Evolutionary conservation across 2,113 vertebrate species (phyloP).

Genomic region (Ictalurus furcatus): DNA sequence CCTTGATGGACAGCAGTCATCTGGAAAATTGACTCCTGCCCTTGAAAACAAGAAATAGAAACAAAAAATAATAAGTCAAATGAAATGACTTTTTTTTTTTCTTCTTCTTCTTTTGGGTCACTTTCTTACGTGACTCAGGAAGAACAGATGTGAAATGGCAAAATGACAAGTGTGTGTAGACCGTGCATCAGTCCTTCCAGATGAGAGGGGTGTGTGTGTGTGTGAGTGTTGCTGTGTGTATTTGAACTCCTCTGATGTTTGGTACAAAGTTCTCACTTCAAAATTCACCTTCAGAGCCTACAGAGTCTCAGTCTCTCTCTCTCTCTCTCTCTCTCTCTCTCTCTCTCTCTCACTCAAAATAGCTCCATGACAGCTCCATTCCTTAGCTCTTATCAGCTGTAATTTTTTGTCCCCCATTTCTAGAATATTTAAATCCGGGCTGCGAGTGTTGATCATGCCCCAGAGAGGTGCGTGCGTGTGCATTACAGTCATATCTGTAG

Average conservation of each 20-base stretch:
- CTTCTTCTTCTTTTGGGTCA: not conserved
- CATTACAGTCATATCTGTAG: not conserved
- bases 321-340: not conserved
- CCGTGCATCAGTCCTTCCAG: constrained; percentile 44
- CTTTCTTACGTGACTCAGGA: not conserved
- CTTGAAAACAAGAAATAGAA: constrained; percentile 60
- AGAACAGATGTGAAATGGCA: constrained; percentile 18
- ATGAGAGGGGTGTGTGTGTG: not conserved
- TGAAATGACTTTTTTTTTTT: constrained; percentile 54
- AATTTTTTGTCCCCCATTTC: constrained; percentile 1
- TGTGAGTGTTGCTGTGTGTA: constrained; percentile 20
- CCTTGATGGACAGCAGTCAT: constrained; percentile 74
- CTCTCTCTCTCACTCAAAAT: constrained; percentile 59
- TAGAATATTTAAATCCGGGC: constrained; percentile 14
- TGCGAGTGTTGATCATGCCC: not conserved
- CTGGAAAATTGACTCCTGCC: constrained; percentile 75
- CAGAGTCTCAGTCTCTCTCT: constrained; percentile 22
- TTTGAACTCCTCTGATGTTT: constrained; percentile 35
- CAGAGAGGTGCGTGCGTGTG: not conserved
- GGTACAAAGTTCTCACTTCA: constrained; percentile 59
- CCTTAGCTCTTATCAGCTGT: constrained; percentile 36
- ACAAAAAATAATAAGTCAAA: constrained; percentile 61
- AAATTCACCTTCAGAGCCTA: constrained; percentile 69
- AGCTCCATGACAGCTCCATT: constrained; percentile 66
- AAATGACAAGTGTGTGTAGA: constrained; percentile 45